A percentile compares a stretch with the other conserved stretches of the same genome.
These are phyloP conservation scores for Zaprionus kolodkinae DNA, from an alignment of 1,140 invertebrate species.

Conservation along the genomic window DNA sequence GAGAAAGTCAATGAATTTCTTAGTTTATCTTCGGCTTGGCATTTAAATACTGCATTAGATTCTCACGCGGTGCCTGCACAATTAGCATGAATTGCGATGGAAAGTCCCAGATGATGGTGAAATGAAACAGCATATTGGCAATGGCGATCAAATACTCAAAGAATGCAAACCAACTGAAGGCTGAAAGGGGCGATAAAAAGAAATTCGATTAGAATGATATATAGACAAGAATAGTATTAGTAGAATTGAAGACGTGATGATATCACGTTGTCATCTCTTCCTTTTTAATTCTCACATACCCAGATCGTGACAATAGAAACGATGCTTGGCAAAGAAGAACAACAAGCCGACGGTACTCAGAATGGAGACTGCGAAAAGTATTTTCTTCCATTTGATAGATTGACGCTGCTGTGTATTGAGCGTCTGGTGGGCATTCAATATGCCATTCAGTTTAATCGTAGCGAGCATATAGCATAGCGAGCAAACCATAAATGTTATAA, in stretches of 20 bases:
- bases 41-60: constrained; percentile 61
- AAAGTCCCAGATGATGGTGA: constrained; percentile 94
- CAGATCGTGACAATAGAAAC: constrained; percentile 93
- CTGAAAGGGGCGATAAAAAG: constrained; percentile 86
- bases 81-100: constrained; percentile 92
- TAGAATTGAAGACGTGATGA: no score
- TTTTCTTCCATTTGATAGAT: constrained; percentile 88
- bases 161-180: constrained; percentile 96
- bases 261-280: neutral
- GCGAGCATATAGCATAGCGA: constrained; percentile 93
- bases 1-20: neutral
- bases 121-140: constrained; percentile 96
- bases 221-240: no score
- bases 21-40: constrained; percentile 63
- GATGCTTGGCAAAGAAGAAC: constrained; percentile 94
- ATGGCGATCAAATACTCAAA: constrained; percentile 96
- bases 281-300: constrained; percentile 86
- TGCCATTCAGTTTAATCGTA: constrained; percentile 76
- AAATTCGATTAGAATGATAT: constrained; percentile 15
- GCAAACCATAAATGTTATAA: constrained; percentile 95
- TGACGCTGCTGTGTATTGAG: constrained; percentile 79
- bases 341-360: constrained; percentile 92
- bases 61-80: constrained; percentile 85
- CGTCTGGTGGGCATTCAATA: constrained; percentile 82
- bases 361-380: constrained; percentile 90